These are phyloP conservation scores for Artemia sp. DNA, from an alignment of 2,888 invertebrate species.

Conservation along the genomic window DNA sequence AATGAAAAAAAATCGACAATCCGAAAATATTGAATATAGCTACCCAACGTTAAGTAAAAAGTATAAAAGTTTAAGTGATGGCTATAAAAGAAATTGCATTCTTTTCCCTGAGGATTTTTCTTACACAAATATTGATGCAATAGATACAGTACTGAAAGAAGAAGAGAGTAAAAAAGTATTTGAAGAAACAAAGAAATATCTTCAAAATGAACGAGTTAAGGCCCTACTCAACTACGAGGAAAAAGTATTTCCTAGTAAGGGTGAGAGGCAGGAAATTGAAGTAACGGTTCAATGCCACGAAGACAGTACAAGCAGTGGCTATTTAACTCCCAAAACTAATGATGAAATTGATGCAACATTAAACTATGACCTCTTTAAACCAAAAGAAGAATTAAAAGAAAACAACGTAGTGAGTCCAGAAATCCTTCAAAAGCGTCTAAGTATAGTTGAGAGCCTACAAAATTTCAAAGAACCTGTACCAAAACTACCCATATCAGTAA, in stretches of 20 bases:
- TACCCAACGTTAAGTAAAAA: background rate
- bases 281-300: slow-evolving; percentile 8
- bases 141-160: slow-evolving; percentile 5
- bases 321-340: slow-evolving; percentile 16
- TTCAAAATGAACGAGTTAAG: slow-evolving; percentile 15
- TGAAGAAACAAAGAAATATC: slow-evolving; percentile 18
- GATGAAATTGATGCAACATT: slow-evolving; percentile 6
- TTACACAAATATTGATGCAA: background rate
- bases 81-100: slow-evolving; percentile 4
- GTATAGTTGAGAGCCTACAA: slow-evolving; percentile 6
- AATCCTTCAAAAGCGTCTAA: slow-evolving; percentile 9
- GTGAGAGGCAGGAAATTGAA: background rate
- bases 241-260: background rate
- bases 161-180: background rate
- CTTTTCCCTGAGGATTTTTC: slow-evolving; percentile 5
- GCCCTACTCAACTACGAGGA: slow-evolving; percentile 14
- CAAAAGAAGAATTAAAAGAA: background rate
- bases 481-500: slow-evolving; percentile 1
- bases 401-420: background rate
- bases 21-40: background rate
- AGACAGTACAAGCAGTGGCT: slow-evolving; percentile 18
- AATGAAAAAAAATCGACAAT: background rate
- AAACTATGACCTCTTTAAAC: background rate
- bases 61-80: background rate
- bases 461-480: slow-evolving; percentile 2